Evolutionary conservation across 2,888 invertebrate species (phyloP), one percentile per base, ranked within the genome.

Genomic region (Athetis lepigone): DNA sequence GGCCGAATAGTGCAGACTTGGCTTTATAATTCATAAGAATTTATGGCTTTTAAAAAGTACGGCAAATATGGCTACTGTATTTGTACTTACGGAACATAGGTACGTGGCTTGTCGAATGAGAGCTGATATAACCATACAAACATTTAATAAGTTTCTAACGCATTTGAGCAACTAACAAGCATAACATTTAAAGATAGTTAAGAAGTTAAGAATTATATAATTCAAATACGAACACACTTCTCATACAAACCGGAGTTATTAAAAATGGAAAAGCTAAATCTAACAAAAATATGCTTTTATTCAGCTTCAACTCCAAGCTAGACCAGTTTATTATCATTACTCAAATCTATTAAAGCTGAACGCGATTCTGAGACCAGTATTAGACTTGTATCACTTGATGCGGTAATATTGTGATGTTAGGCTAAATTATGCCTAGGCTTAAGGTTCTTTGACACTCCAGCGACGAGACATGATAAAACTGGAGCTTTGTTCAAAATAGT

Each of bases 1-100:
- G 72, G 46, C 60, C 68, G 23, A 54, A 57, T 46, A 64, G 56
- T 71, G 75, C 83, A 79, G 82, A 76, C 79, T 73, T 60, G 67
- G 56, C 40, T 61, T 46, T 49, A 46, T 21, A 55, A 39, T n/a
- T n/a, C 7, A 45, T 46, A 36, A 50, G 39, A 54, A 39, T 42
- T 36, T 19, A 52, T 11, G 39, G 52, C 54, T 59, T 18, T 52
- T 45, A 29, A 56, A 68, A 52, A 6, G 11, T 55, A 62, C n/a
- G n/a, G n/a, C n/a, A n/a, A n/a, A n/a, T 70, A 77, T 78, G 77
- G 70, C 70, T 54, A 57, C 11, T 43, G n/a, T n/a, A n/a, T 77
- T 78, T 74, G 70, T 80, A 80, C 81, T 77, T 58, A 64, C 16
- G 27, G 52, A 62, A 60, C 37, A 54, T 27, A 46, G n/a, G n/a